A percentile compares a stretch with the other conserved stretches of the same genome.
phyloP scores from a whole-genome alignment of 2,888 invertebrate species.

The Trilocha varians region DNA sequence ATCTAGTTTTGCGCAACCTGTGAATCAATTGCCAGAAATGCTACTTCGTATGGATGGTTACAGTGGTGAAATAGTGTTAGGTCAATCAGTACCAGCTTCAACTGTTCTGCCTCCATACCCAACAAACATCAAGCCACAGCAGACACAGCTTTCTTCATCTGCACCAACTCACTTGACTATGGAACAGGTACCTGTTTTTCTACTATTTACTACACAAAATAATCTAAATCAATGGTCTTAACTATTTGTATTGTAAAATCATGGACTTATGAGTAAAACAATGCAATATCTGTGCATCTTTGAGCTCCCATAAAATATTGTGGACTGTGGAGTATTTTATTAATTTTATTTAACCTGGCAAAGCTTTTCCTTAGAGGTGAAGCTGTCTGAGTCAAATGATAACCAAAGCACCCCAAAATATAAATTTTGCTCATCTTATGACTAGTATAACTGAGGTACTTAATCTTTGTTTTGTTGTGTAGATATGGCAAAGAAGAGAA shows the following conservation, averaged over 20 bases:
- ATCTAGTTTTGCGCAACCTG: constrained; percentile 59
- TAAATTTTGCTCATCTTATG: too few relatives aligned
- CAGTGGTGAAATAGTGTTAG: constrained; percentile 69
- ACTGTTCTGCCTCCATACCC: constrained; percentile 64
- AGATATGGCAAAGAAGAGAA: constrained; percentile 90
- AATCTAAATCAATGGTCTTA: neutral
- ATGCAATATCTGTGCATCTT: too few relatives aligned
- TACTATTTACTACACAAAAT: neutral
- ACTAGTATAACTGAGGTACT: neutral
- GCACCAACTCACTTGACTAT: constrained; percentile 88
- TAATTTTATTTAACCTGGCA: too few relatives aligned
- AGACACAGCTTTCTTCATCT: constrained; percentile 85
- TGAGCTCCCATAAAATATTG: too few relatives aligned
- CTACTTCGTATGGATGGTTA: constrained; percentile 77
- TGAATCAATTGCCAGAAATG: constrained; percentile 74
- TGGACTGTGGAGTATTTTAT: too few relatives aligned
- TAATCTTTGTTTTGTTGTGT: constrained; percentile 14
- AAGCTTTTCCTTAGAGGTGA: too few relatives aligned
- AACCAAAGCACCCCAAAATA: too few relatives aligned
- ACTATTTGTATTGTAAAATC: too few relatives aligned
- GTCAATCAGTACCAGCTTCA: constrained; percentile 77
- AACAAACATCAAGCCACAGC: constrained; percentile 47
- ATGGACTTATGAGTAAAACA: too few relatives aligned
- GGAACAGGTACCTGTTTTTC: constrained; percentile 70
- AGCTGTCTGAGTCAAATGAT: too few relatives aligned